Evolutionary conservation across 2,113 vertebrate genomes (phyloP).

Genomic region (Narcine bancroftii): DNA sequence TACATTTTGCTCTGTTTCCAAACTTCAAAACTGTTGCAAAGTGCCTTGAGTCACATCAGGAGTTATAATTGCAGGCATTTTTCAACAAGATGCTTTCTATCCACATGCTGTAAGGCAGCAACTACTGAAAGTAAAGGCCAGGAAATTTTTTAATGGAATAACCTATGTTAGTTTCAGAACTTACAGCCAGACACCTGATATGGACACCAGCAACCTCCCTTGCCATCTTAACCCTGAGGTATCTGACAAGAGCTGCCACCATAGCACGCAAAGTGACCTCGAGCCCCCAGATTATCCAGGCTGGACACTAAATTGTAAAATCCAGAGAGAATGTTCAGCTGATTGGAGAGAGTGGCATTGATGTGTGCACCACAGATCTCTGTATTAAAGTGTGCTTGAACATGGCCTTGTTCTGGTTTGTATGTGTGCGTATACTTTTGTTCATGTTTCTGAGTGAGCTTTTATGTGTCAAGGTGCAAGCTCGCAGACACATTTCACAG

Average conservation of each 20-base stretch:
- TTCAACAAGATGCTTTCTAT: background rate
- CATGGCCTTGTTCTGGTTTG: too few species aligned
- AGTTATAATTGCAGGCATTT: background rate
- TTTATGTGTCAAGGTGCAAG: too few species aligned
- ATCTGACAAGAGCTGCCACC: background rate
- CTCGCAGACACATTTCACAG: too few species aligned
- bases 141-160: background rate
- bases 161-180: background rate
- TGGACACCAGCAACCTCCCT: background rate
- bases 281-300: background rate
- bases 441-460: too few species aligned
- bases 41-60: background rate
- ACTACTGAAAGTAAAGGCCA: too few species aligned
- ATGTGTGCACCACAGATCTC: too few species aligned
- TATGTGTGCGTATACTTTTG: too few species aligned
- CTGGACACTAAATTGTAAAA: background rate
- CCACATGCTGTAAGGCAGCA: too few species aligned
- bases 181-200: background rate
- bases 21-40: background rate
- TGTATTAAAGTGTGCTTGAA: too few species aligned
- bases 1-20: background rate
- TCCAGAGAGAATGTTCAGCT: background rate
- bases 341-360: background rate
- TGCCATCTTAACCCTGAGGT: background rate
- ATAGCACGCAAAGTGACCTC: background rate